Conservation (phyloP, 1,140 invertebrate genomes). For the Drosophila micromelanica region DNA sequence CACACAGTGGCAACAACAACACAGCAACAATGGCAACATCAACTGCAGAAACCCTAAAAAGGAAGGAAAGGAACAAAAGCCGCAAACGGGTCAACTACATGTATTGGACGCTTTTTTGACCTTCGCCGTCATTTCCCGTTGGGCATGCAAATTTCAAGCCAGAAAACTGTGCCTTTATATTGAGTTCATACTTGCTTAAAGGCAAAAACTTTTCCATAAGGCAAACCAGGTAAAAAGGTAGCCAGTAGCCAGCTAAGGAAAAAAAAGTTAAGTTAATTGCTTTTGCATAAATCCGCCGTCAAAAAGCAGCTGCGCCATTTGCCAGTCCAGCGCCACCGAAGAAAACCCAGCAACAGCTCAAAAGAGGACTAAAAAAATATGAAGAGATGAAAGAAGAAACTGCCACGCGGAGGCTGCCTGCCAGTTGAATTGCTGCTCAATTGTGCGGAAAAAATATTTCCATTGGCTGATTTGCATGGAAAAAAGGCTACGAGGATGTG, state of each 20-base stretch:
- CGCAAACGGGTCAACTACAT: slow-evolving; percentile 30
- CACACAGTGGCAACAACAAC: slow-evolving; percentile 14
- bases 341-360: slow-evolving; percentile 7
- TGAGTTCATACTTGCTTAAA: slow-evolving; percentile 34
- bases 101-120: slow-evolving; percentile 16
- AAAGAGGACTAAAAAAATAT: slow-evolving; percentile 6
- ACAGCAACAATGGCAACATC: background rate
- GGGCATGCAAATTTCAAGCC: slow-evolving; percentile 53
- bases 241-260: slow-evolving; percentile 6
- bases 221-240: slow-evolving; percentile 9
- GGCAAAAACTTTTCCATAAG: slow-evolving; percentile 25
- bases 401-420: slow-evolving; percentile 25
- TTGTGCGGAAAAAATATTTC: slow-evolving; percentile 74
- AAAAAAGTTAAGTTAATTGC: slow-evolving; percentile 71
- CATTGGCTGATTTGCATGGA: slow-evolving; percentile 65
- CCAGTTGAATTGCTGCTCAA: slow-evolving; percentile 70
- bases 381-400: slow-evolving; percentile 25
- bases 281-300: slow-evolving; percentile 62
- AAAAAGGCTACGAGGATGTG: slow-evolving; percentile 13
- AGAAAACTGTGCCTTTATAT: slow-evolving; percentile 43
- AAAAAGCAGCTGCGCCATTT: slow-evolving; percentile 51
- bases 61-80: slow-evolving; percentile 36
- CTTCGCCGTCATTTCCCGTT: slow-evolving; percentile 7
- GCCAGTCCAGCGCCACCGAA: background rate
- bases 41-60: slow-evolving; percentile 30